phyloP scores from a whole-genome alignment of 2,888 invertebrate genomes.

The Drosophila flavopinicola region DNA sequence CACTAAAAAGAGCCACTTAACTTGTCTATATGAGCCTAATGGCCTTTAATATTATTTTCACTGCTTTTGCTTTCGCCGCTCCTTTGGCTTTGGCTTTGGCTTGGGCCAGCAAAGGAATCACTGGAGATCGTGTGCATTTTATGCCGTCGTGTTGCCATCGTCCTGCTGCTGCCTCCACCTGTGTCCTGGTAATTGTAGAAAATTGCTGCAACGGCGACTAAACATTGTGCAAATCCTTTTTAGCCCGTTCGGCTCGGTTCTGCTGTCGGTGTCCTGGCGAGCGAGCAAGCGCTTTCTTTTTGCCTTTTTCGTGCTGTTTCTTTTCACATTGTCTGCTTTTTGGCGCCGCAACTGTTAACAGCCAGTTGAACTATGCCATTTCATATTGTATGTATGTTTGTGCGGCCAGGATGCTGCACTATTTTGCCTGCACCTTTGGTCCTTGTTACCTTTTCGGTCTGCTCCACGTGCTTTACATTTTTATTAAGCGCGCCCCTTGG shows the following conservation, averaged over 20 bases:
- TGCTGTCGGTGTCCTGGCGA: constrained; percentile 39
- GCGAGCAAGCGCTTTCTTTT: constrained; percentile 32
- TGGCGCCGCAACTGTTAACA: constrained; percentile 81
- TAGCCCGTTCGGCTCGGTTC: constrained; percentile 44
- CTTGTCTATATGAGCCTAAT: constrained; percentile 85
- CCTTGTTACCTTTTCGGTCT: constrained; percentile 49
- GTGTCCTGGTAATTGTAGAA: constrained; percentile 80
- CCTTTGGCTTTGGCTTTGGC: constrained; percentile 19
- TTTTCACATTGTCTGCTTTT: constrained; percentile 58
- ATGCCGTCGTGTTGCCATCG: constrained; percentile 65
- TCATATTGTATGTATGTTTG: constrained; percentile 48
- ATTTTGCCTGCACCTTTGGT: constrained; percentile 69
- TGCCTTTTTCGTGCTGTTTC: constrained; percentile 19
- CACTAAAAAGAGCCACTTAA: constrained; percentile 83
- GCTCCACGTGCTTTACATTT: constrained; percentile 82
- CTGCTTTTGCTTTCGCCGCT: constrained; percentile 52
- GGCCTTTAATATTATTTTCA: constrained; percentile 83
- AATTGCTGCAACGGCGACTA: constrained; percentile 79
- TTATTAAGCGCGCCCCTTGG: constrained; percentile 72
- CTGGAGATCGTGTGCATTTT: constrained; percentile 80
- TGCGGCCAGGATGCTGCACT: constrained; percentile 64
- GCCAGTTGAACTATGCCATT: constrained; percentile 81
- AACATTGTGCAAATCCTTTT: constrained; percentile 80
- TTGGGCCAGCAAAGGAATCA: constrained; percentile 57
- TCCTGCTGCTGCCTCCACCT: constrained; percentile 52